Base-by-base conservation (phyloP, 1,140 invertebrate species). In the Campodea augens region DNA sequence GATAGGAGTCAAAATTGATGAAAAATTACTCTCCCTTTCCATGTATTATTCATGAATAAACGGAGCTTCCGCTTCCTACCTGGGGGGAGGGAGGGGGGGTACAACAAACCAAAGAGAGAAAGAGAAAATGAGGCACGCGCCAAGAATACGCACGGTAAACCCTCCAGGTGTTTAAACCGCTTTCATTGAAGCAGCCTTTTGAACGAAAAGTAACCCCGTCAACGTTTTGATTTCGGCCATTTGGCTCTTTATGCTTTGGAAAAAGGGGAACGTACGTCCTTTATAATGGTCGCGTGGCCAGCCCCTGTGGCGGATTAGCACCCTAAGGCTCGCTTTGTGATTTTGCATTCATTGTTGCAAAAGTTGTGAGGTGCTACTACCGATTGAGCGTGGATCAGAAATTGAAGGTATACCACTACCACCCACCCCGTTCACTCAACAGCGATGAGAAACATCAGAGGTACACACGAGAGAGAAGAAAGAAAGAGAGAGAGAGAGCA, bases 1-100 rank as follows among this genome's bases (percentile, higher is more conserved):
- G 27, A 32, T 32, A 32, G 27, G 27, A 32, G 27, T 32, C 27
- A 32, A 32, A 32, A 32, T 32, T 32, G 27, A 32, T 32, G 27
- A 32, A 32, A 32, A 32, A 32, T 32, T 32, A 32, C 27, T 15
- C 15, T 15, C 27, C 27, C 15, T 32, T 32, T 32, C 15, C 27
- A 7, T 32, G 27, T 15, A 32, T 32, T 10, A 32, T 32, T 7
- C 27, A 32, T 32, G 27, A n/a, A n/a, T n/a, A 32, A 15, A 32
- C 15, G 27, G 15, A 10, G 7, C 15, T 32, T 15, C 27, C 27
- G 7, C 27, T 32, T 32, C 27, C 27, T 32, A 32, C 27, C 27
- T 32, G 15, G 7, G 7, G 7, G 27, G 27, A 32, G 7, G 27
- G 27, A 15, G 27, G 27, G 7, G 15, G 27, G 27, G 15, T n/a